Base-by-base conservation (phyloP, 2,888 invertebrate species). In the Harmothoe impar region DNA sequence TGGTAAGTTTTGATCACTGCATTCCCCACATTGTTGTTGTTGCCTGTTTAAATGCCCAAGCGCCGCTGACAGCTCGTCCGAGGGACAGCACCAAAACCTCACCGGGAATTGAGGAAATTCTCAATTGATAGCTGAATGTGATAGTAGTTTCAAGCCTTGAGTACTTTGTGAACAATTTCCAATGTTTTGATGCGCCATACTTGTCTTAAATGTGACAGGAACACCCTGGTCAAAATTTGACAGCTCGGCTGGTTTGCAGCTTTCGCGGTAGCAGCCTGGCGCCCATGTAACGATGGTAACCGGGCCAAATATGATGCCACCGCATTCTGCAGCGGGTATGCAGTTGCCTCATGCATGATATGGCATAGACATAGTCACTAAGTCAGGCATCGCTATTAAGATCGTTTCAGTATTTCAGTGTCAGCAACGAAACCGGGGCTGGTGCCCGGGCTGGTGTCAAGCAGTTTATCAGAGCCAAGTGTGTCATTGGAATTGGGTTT, bases 1-100 rank as follows among this genome's bases (percentile, higher is more conserved):
- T 90, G 90, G 90, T 90, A 56, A 90, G 90, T 90, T 81, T 78
- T 23, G 17, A 33, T 17, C 33, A 33, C 81, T 43, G 23, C 33
- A 81, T 35, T 43, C n/a, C 5, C 81, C 33, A 17, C 33, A 81
- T 35, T 81, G 43, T 81, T 81, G 33, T 3, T 35, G 20, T 77
- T 43, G 35, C 81, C 77, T 23, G 33, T 33, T 43, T 43, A 33
- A 72, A 62, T 62, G 62, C 20, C 62, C 62, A 15, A n/a, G 20
- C 62, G 20, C 62, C 15, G 54, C 62, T 62, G 23, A 62, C 62
- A 62, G 20, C 3, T 15, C 62, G n/a, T 15, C n/a, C 20, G 3
- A 62, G 3, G 3, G 62, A 62, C 62, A n/a, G 23, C 62, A 62
- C 62, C 43, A 43, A 43, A 43, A n/a, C 62, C 15, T 62, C 62